A percentile compares a stretch with the other conserved stretches of the same genome.
These are phyloP conservation scores for Aethes cnicana DNA, from an alignment of 2,888 invertebrate genomes.

Conservation along the genomic window DNA sequence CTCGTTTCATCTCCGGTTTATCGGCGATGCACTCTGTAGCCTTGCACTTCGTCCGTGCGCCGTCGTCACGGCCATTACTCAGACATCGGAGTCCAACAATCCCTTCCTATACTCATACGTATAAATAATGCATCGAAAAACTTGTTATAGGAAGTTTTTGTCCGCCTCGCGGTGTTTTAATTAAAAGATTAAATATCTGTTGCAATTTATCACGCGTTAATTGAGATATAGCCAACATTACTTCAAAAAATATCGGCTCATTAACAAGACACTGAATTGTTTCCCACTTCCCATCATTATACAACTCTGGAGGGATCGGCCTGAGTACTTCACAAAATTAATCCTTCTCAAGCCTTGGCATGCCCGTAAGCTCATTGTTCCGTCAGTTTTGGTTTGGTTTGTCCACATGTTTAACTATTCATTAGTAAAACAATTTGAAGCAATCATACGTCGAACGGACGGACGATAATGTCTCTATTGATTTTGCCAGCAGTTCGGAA, in stretches of 20 bases:
- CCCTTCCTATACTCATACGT: conserved; percentile 52
- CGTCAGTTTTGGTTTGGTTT: not conserved
- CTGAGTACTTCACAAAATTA: conserved; percentile 12
- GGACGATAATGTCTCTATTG: conserved; percentile 72
- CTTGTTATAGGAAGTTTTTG: conserved; percentile 26
- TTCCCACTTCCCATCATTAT: too few relatives aligned
- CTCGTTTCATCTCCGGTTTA: conserved; percentile 75
- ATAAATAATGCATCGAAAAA: conserved; percentile 46
- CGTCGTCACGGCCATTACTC: conserved; percentile 56
- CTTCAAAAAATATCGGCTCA: conserved; percentile 26
- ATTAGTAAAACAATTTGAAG: conserved; percentile 61
- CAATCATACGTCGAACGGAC: conserved; percentile 66
- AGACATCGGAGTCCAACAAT: conserved; percentile 58
- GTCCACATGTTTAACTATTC: conserved; percentile 39
- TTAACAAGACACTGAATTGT: conserved; percentile 14
- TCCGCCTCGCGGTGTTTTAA: conserved; percentile 26
- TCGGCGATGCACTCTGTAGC: conserved; percentile 72
- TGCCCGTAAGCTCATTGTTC: not conserved
- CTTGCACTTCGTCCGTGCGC: conserved; percentile 67
- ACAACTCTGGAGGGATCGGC: conserved; percentile 6
- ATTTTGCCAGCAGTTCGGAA: conserved; percentile 71
- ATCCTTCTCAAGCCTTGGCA: conserved; percentile 6
- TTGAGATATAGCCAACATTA: conserved; percentile 28
- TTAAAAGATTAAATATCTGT: conserved; percentile 29
- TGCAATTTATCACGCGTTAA: conserved; percentile 28